Conservation (phyloP, 53 echinoderm and acorn worm species). For the Pentamera pediparva region DNA sequence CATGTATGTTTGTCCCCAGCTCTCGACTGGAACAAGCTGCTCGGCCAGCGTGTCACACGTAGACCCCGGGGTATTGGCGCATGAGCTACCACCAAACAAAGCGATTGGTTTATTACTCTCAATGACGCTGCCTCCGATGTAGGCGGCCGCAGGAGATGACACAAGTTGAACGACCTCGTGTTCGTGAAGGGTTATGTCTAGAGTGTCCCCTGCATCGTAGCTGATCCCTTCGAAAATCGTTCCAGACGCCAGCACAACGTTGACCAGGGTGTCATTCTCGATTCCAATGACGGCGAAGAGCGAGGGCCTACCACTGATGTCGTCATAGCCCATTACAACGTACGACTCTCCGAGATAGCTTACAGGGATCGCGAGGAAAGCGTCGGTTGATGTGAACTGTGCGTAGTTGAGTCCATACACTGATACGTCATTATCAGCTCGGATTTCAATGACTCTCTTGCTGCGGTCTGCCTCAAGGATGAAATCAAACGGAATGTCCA, state of each 20-base stretch:
- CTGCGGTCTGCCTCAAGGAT: slow-evolving; percentile 5
- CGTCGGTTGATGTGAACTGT: slow-evolving; percentile 49
- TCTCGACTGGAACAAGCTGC: slow-evolving; percentile 50
- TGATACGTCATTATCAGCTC: slow-evolving; percentile 44
- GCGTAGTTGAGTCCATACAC: slow-evolving; percentile 46
- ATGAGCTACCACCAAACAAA: slow-evolving; percentile 41
- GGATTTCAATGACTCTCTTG: slow-evolving; percentile 33
- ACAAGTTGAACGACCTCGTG: slow-evolving; percentile 55
- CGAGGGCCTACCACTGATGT: background rate
- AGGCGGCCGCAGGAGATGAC: background rate
- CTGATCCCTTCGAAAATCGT: slow-evolving; percentile 39
- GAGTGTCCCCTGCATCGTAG: slow-evolving; percentile 42
- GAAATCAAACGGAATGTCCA: background rate
- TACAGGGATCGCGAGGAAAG: slow-evolving; percentile 51
- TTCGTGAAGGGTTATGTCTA: slow-evolving; percentile 23
- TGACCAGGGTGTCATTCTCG: slow-evolving; percentile 27
- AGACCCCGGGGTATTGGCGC: slow-evolving; percentile 31
- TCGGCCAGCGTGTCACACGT: slow-evolving; percentile 43
- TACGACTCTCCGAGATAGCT: slow-evolving; percentile 45
- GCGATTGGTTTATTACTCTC: slow-evolving; percentile 48
- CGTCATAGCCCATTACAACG: slow-evolving; percentile 30
- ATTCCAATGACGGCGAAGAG: slow-evolving; percentile 12
- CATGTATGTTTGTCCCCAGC: slow-evolving; percentile 54
- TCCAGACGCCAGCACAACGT: slow-evolving; percentile 20
- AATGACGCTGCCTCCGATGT: slow-evolving; percentile 48